These are phyloP conservation scores for Siniperca obscura DNA, from an alignment of 2,797 vertebrate genomes.

Conservation along the genomic window DNA sequence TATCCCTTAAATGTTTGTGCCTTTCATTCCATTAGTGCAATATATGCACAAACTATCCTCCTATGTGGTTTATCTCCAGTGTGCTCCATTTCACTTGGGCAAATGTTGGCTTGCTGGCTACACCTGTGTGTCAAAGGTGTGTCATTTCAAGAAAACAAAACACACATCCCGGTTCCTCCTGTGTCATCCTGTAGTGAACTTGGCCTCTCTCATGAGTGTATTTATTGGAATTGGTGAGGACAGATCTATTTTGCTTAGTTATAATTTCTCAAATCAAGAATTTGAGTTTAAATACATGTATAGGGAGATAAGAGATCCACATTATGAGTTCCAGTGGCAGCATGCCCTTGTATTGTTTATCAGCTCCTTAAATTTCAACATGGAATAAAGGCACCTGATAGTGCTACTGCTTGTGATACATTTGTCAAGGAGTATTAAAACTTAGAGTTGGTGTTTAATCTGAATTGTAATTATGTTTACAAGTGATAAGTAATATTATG, in stretches of 20 bases:
- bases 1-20: background rate
- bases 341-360: background rate
- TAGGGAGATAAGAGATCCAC: background rate
- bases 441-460: background rate
- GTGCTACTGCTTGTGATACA: background rate
- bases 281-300: background rate
- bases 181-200: conserved; percentile 16
- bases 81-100: background rate
- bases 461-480: background rate
- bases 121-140: conserved; percentile 75
- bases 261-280: background rate
- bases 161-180: conserved; percentile 55
- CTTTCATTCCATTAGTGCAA: background rate
- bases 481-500: background rate
- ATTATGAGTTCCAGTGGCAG: background rate
- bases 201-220: background rate
- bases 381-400: background rate
- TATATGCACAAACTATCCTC: too few species aligned
- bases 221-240: background rate
- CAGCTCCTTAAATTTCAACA: background rate
- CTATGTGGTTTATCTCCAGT: background rate
- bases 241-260: background rate
- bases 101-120: conserved; percentile 13
- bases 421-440: background rate
- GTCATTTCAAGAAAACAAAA: conserved; percentile 26